Conservation (phyloP, 2,888 invertebrate genomes). For the Polyommatus iphigenia region DNA sequence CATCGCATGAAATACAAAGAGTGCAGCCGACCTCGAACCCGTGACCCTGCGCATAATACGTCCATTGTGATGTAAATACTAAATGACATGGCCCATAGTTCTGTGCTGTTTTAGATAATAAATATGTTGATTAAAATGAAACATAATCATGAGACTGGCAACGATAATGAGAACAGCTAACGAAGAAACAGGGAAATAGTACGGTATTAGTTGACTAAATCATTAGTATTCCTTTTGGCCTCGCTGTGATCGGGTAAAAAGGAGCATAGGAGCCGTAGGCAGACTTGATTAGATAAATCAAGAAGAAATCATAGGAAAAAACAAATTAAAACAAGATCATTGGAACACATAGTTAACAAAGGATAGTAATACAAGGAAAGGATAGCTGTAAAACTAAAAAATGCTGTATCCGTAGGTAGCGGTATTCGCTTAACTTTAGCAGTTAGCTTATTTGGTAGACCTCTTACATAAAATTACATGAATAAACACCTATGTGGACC, state of each 20-base stretch:
- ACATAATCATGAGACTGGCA: background rate
- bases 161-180: background rate
- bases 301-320: background rate
- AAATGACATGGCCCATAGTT: conserved; percentile 51
- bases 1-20: conserved; percentile 39
- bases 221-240: background rate
- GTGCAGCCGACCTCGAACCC: conserved; percentile 71
- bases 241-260: background rate
- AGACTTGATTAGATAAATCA: too few relatives aligned
- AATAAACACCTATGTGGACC: conserved; percentile 7
- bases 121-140: background rate
- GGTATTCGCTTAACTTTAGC: background rate
- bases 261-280: too few relatives aligned
- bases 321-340: background rate
- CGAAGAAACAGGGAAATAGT: background rate
- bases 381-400: background rate
- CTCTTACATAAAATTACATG: background rate
- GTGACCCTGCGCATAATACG: conserved; percentile 69
- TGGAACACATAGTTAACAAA: background rate
- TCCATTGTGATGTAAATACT: conserved; percentile 72
- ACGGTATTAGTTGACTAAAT: too few relatives aligned
- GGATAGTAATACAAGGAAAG: background rate
- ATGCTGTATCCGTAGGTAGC: background rate
- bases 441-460: background rate
- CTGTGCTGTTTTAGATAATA: conserved; percentile 32